These are phyloP conservation scores for Ctenomys sociabilis DNA, from an alignment of 2,113 vertebrate genomes.

Conservation along the genomic window DNA sequence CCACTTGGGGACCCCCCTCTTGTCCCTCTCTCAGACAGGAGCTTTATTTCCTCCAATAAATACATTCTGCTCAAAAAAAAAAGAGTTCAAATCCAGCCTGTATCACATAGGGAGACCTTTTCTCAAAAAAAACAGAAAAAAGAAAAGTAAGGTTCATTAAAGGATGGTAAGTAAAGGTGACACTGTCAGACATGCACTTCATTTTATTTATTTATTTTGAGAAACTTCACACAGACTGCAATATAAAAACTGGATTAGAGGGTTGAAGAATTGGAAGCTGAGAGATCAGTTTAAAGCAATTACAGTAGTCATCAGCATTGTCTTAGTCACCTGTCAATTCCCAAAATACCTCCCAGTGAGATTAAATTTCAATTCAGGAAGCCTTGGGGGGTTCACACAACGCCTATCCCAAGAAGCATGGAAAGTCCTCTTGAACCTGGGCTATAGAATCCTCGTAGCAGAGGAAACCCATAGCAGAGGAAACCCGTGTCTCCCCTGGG, in stretches of 20 bases:
- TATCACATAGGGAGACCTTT: background rate
- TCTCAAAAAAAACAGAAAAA: background rate
- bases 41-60: too few species aligned
- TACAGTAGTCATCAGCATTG: background rate
- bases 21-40: too few species aligned
- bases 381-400: background rate
- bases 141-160: background rate
- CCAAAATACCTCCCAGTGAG: background rate
- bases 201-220: background rate
- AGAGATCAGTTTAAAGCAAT: background rate
- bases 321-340: background rate
- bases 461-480: background rate
- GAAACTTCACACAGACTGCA: background rate
- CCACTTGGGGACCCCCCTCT: too few species aligned
- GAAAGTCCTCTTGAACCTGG: background rate
- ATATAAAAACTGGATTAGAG: background rate
- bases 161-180: background rate
- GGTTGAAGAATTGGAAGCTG: background rate
- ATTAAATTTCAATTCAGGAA: background rate
- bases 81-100: background rate
- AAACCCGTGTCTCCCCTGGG: background rate
- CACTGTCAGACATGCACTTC: background rate
- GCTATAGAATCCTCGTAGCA: background rate
- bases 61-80: too few species aligned
- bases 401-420: background rate